Evolutionary conservation across 2,888 invertebrate species (phyloP), one percentile per base, ranked within the genome.

Genomic region (Seladonia tumulorum): DNA sequence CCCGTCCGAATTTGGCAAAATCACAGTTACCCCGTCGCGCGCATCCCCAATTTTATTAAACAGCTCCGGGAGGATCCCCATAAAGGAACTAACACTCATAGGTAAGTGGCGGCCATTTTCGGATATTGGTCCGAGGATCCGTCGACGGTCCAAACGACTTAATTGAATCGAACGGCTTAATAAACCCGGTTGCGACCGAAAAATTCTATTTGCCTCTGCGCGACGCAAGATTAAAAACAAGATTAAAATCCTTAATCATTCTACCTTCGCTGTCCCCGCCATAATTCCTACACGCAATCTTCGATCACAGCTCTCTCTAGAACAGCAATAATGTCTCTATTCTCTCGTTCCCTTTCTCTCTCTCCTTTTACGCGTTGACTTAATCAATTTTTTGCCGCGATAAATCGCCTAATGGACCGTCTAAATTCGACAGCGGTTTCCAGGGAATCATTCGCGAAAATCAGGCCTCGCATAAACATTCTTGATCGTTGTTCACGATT

Each of bases 21-120:
- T 66, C 66, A 66, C 66, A 66, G 66, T 66, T 16, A 16, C 16
- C 18, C 29, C 35, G 18, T 29, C 66, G 66, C n/a, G n/a, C n/a
- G n/a, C 18, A 1, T 35, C 7, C 66, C 10, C 22, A 39, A 8
- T n/a, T 42, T 68, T 22, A 68, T 68, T 68, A 39, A 68, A 68
- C 39, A 39, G 68, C 22, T 68, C 39, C 22, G 22, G 1, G n/a
- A 35, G 12, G 22, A 35, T 42, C 68, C 18, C n/a, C 39, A 68
- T 39, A 39, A 68, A 68, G 39, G 39, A 42, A 68, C 68, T 68
- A 42, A 22, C 35, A 39, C 68, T 39, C 39, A 42, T 68, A 68
- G 39, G 42, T 68, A 68, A 68, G 68, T 68, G 42, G 68, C 42
- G 68, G 39, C 68, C 35, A 68, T 68, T 68, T 68, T 68, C 68